Evolutionary conservation across 2,797 vertebrate species (phyloP), one percentile per base, ranked within the genome.

Genomic region (Catamblyrhynchus diadema): DNA sequence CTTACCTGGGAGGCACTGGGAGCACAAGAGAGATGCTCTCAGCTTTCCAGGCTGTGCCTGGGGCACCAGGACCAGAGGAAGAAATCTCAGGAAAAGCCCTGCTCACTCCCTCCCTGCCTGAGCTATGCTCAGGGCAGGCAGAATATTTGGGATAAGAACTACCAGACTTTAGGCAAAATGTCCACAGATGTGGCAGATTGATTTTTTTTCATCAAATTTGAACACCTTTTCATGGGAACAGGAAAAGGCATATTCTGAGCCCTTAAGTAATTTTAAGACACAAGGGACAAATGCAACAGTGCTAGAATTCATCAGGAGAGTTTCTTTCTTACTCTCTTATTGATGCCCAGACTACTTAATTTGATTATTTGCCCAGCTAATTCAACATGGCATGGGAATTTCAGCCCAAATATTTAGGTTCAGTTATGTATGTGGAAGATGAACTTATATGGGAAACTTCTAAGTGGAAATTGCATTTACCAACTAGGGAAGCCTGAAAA

Each of bases 171-270:
- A 59, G 47, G 54, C 6, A 85, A 89, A 84, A 17, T 5, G 1
- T 57, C 48, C 39, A 19, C 10, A 81, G 12, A 18, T 14, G 14
- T 47, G 59, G 35, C 47, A 80, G 57, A 50, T 1, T 20, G 13
- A 37, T 20, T 15, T 27, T 92, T 92, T 88, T 75, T 91, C n/a
- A 51, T 72, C 48, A 78, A 44, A 75, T 88, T 79, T 88, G 8
- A 57, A 32, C 50, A 18, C 14, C 14, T 88, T 78, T 81, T 27
- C 35, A 22, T 19, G 33, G 16, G 25, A 88, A 69, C 8, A 48
- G 33, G 33, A 92, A 81, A 79, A 61, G 23, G 10, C 12, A 66
- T 54, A 47, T 69, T 83, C 32, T 47, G 44, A 79, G 35, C 6
- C 15, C 44, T 53, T 41, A 30, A 61, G 51, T 72, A 64, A 60